A percentile compares a stretch with the other conserved stretches of the same genome.
Conservation (phyloP, 2,888 invertebrate genomes). For the Ariolimax columbianus region DNA sequence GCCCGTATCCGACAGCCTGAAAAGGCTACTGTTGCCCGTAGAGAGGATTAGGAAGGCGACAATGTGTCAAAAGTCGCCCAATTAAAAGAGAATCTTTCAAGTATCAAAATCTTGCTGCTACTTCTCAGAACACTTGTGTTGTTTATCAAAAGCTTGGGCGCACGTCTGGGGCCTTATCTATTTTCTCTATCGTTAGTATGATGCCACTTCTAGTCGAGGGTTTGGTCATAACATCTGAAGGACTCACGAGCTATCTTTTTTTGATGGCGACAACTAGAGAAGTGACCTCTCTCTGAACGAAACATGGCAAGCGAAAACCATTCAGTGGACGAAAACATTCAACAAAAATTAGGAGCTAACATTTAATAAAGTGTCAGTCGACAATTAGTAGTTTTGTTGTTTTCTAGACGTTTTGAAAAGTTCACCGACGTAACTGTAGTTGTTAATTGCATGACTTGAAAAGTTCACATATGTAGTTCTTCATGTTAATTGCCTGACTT, state of each 20-base stretch:
- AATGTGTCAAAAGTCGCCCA: constrained; percentile 10
- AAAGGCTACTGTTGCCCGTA: background rate
- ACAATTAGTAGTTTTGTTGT: too few species aligned
- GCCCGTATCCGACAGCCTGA: constrained; percentile 1
- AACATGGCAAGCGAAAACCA: background rate
- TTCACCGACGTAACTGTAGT: too few species aligned
- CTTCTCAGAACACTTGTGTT: background rate
- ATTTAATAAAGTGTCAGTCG: too few species aligned
- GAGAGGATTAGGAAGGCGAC: background rate
- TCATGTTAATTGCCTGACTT: too few species aligned
- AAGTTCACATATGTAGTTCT: too few species aligned
- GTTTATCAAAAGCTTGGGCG: background rate
- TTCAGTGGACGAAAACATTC: too few species aligned
- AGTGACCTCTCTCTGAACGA: constrained; percentile 4
- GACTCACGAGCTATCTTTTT: constrained; percentile 1
- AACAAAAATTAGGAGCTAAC: too few species aligned
- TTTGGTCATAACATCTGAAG: background rate
- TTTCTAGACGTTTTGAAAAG: too few species aligned
- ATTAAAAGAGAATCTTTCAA: constrained; percentile 1
- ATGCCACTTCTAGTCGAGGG: background rate
- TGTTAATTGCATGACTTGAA: too few species aligned
- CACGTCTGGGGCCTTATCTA: background rate
- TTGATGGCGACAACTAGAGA: background rate
- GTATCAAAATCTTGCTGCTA: background rate
- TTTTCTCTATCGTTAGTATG: background rate